These are phyloP conservation scores for Climacteris rufus DNA, from an alignment of 2,113 vertebrate species.

Conservation along the genomic window DNA sequence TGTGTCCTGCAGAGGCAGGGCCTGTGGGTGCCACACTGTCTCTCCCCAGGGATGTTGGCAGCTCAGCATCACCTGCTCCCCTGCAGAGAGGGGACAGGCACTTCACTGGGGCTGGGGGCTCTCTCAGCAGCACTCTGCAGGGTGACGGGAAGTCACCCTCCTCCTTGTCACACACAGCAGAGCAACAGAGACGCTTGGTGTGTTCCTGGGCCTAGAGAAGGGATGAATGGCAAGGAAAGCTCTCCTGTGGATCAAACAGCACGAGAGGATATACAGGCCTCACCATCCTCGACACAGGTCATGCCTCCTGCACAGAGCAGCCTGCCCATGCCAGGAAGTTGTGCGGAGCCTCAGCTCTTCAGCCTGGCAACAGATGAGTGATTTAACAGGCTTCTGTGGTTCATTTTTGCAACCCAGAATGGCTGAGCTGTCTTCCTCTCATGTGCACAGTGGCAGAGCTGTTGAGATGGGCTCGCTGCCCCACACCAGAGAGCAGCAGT, in stretches of 20 bases:
- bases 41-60: not conserved
- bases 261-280: not conserved
- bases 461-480: not conserved
- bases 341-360: not conserved
- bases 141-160: not conserved
- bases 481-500: not conserved
- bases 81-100: not conserved
- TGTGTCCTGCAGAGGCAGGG: not conserved
- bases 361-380: not conserved
- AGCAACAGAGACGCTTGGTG: not conserved
- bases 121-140: not conserved
- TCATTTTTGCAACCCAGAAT: not conserved
- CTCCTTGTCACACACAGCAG: not conserved
- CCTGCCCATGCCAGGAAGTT: not conserved
- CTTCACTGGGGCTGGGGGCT: not conserved
- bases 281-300: rapidly evolving
- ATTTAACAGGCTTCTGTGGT: not conserved
- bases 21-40: not conserved
- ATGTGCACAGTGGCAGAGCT: not conserved
- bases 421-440: not conserved
- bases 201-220: not conserved
- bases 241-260: not conserved
- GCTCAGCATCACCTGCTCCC: not conserved
- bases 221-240: not conserved
- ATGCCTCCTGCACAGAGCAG: rapidly evolving